Base-by-base conservation (phyloP, 2,113 vertebrate genomes). In the Jacana jacana region DNA sequence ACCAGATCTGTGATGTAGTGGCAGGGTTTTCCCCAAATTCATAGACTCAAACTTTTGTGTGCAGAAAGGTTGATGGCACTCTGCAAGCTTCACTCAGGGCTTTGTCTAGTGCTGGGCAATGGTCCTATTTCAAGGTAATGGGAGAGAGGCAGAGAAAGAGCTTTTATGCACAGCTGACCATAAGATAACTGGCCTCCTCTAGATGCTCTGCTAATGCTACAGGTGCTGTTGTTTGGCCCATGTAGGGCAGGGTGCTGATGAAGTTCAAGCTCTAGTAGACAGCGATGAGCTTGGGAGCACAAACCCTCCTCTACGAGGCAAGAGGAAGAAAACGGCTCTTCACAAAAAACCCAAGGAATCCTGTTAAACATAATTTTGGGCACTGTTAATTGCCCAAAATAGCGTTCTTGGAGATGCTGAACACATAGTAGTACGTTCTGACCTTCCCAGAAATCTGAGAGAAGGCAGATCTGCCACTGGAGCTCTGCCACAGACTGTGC, bases 371-470 rank as follows among this genome's bases (percentile, higher is more conserved):
- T 2, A 0, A 3, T n/a, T n/a, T n/a, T n/a, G n/a, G 90, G 40
- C 6, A 4, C 13, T 80, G 33, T 64, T 61, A 5, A 58, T 70
- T 81, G 46, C 40, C 51, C 24, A 46, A 31, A 88, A 83, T 0
- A 88, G 51, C 0, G 2, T 44, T 90, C 28, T 60, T 78, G 65
- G 55, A 95, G 64, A 58, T 44, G 48, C 68, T 77, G 55, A 90
- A 88, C 13, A 46, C n/a, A 52, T 0, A 83, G 31, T 60, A 78
- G 91, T 83, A 91, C 42, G 0, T 61, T 64, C 72, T 88, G 91
- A 96, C 86, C 83, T 81, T 78, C n/a, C 20, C 28, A 86, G 55
- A 92, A 93, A 92, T 84, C 51, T 35, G 40, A 27, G 10, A 95
- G 25, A 86, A 76, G 19, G 28, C 75, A 90, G 44, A 16, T 42